A percentile compares a stretch with the other conserved stretches of the same genome.
Conservation (phyloP, 2,797 vertebrate genomes). For the Artibeus lituratus region DNA sequence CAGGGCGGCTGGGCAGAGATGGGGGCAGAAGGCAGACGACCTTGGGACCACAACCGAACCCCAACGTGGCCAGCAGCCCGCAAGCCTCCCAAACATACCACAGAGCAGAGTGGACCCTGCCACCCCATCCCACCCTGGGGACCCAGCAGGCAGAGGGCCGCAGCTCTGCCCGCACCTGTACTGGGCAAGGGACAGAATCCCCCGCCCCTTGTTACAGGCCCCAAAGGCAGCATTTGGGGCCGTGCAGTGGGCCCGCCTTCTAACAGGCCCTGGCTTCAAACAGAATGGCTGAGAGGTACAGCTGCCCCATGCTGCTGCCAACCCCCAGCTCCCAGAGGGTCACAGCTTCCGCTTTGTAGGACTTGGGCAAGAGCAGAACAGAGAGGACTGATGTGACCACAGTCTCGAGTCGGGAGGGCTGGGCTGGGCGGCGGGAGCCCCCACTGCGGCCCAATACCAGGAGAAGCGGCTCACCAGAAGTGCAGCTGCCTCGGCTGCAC, state of each 20-base stretch:
- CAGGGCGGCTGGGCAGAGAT: background rate
- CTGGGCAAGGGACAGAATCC: accelerated
- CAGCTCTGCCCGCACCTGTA: background rate
- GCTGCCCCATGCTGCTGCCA: accelerated
- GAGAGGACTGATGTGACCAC: background rate
- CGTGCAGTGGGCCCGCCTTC: background rate
- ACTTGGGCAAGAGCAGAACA: accelerated
- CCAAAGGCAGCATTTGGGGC: background rate
- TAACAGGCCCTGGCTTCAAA: background rate
- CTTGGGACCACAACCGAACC: background rate
- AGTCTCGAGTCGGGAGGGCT: background rate
- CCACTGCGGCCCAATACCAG: too few relatives aligned
- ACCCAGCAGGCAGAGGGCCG: accelerated
- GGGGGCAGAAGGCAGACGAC: background rate
- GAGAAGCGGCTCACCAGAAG: background rate
- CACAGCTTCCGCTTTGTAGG: background rate
- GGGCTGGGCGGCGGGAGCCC: accelerated
- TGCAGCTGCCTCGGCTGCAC: background rate
- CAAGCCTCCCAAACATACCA: accelerated
- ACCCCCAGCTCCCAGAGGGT: background rate
- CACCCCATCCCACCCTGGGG: too few relatives aligned
- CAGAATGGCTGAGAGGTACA: background rate
- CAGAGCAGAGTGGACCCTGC: accelerated
- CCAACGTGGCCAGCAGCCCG: accelerated
- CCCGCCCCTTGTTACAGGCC: background rate